Evolutionary conservation across 2,113 vertebrate species (phyloP).

Genomic region (Anhinga rufa): DNA sequence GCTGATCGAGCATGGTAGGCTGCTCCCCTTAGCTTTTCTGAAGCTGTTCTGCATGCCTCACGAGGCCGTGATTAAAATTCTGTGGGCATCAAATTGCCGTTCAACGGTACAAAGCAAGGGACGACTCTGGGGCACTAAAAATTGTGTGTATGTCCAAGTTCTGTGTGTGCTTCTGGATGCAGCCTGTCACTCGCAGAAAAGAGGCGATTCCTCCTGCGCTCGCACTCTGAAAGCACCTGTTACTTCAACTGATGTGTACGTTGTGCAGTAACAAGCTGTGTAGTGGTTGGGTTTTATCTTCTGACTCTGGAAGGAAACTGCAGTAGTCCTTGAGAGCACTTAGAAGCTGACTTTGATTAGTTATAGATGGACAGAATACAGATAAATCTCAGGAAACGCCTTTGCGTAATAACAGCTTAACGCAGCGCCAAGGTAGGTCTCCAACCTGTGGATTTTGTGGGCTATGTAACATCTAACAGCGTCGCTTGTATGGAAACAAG

Average conservation of each 20-base stretch:
- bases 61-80: neutral
- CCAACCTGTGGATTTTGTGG: neutral
- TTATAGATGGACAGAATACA: neutral
- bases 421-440: neutral
- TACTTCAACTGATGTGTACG: neutral
- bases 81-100: neutral
- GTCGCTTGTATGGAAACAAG: neutral
- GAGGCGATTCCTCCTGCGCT: neutral
- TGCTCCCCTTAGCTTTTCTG: neutral
- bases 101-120: neutral
- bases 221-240: neutral
- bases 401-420: neutral
- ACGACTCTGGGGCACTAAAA: neutral
- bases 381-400: neutral
- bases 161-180: neutral
- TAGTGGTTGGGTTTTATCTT: neutral
- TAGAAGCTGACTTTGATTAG: neutral
- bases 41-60: neutral
- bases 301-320: neutral
- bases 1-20: neutral
- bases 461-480: neutral
- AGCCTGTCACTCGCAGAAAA: neutral
- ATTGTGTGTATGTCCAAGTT: rapidly evolving
- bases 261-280: neutral
- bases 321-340: neutral